Evolutionary conservation across 2,888 invertebrate species (phyloP).

Genomic region (Hydropsyche betteni): DNA sequence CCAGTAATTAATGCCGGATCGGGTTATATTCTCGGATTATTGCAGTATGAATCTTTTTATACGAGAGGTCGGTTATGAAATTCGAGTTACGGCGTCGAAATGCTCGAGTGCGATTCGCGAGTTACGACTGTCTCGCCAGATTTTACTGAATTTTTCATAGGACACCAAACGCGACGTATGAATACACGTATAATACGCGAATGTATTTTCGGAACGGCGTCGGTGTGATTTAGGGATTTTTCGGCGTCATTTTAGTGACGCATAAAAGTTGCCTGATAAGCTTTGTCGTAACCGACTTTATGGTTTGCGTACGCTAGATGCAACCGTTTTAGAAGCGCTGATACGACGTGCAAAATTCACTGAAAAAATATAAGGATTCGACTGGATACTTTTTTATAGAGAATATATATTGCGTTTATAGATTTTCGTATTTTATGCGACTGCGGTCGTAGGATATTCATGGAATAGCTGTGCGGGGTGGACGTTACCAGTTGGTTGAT

Average conservation of each 20-base stretch:
- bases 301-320: background rate
- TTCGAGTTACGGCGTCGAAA: slow-evolving; percentile 23
- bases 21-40: background rate
- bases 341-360: slow-evolving; percentile 2
- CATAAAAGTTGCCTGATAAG: slow-evolving; percentile 25
- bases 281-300: slow-evolving; percentile 30
- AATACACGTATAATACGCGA: background rate
- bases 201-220: slow-evolving; percentile 13
- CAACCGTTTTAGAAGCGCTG: slow-evolving; percentile 25
- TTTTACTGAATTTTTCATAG: background rate
- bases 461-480: no score
- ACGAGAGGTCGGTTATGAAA: slow-evolving; percentile 15
- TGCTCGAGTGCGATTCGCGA: background rate
- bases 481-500: background rate
- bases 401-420: no score
- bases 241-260: slow-evolving; percentile 20
- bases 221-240: slow-evolving; percentile 14
- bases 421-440: no score
- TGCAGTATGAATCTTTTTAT: background rate
- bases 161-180: background rate
- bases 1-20: no score
- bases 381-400: no score
- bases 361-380: no score
- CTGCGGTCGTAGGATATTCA: no score
- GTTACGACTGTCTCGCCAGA: slow-evolving; percentile 17